Evolutionary conservation across 2,797 vertebrate species (phyloP), one percentile per base, ranked within the genome.

Genomic region (Forpus xanthops): DNA sequence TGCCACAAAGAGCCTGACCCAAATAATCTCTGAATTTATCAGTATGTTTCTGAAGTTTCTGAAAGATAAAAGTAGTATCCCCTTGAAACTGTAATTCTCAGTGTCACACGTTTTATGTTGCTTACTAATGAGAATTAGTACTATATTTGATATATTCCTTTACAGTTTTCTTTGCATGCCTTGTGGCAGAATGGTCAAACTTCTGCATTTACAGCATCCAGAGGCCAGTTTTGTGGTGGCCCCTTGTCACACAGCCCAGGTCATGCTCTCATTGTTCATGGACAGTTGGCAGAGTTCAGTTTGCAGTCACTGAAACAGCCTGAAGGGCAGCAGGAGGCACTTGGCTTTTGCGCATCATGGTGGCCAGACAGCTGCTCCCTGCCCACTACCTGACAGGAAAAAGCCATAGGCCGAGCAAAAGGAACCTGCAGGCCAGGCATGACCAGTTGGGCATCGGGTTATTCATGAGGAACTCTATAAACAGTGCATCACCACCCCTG

Each of bases 121-220:
- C 84, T 80, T 78, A 74, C 68, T 92, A 93, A 93, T 68, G 66
- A 93, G 81, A 94, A 52, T 61, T 44, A 75, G 56, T 45, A 42
- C 18, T n/a, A 24, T 5, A 5, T 73, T 75, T 78, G 86, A 81
- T 64, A n/a, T 58, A 28, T 55, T 78, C 47, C 50, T 86, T 86
- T 55, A 41, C 15, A 37, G 55, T 30, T 91, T 14, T 94, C 13
- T 30, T 79, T 25, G 78, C 47, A 35, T 27, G 62, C 12, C 37
- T 68, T 66, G 17, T 33, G 68, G 58, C 18, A 52, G 42, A 56
- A 85, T 5, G 42, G 53, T n/a, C 61, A 85, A 92, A 84, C 9
- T 37, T 55, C 44, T 53, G 68, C 49, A 92, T 25, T 62, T 55
- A 35, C 9, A 35, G 79, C 73, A 87, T 18, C 45, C 66, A 73